phyloP scores from a whole-genome alignment of 2,888 invertebrate genomes.

The Flabesymbios commensalis region DNA sequence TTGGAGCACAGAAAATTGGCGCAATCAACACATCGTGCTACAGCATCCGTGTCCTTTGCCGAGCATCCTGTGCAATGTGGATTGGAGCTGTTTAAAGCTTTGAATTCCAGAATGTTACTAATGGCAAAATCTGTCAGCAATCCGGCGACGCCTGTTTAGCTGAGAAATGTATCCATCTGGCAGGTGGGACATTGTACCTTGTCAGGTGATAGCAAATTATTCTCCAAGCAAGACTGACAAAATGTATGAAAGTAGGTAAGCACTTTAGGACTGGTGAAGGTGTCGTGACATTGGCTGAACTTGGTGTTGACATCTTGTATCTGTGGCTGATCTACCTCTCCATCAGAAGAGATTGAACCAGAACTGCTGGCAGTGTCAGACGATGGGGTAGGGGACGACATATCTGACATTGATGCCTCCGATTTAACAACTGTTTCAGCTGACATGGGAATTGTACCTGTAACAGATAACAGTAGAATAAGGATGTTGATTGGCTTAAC shows the following conservation, averaged over 20 bases:
- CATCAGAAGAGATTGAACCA: slow-evolving; percentile 50
- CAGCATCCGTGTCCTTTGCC: slow-evolving; percentile 89
- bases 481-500: too few relatives aligned
- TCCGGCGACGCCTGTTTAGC: slow-evolving; percentile 67
- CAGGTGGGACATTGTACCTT: slow-evolving; percentile 78
- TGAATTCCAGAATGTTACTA: slow-evolving; percentile 63
- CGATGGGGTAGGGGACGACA: slow-evolving; percentile 58
- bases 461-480: too few relatives aligned
- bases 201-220: slow-evolving; percentile 67
- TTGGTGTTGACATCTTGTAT: slow-evolving; percentile 5
- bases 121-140: slow-evolving; percentile 72
- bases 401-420: slow-evolving; percentile 23
- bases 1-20: slow-evolving; percentile 93
- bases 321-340: slow-evolving; percentile 10
- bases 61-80: slow-evolving; percentile 89
- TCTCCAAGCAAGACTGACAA: slow-evolving; percentile 81
- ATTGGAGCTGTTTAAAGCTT: slow-evolving; percentile 50
- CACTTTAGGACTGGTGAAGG: slow-evolving; percentile 63
- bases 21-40: slow-evolving; percentile 95
- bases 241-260: slow-evolving; percentile 71
- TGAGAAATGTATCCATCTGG: slow-evolving; percentile 54
- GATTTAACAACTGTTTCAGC: too few relatives aligned
- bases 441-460: too few relatives aligned
- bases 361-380: slow-evolving; percentile 34
- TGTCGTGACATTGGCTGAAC: slow-evolving; percentile 77